Conservation (phyloP, 2,113 vertebrate species). For the Rhodinocichla rosea region DNA sequence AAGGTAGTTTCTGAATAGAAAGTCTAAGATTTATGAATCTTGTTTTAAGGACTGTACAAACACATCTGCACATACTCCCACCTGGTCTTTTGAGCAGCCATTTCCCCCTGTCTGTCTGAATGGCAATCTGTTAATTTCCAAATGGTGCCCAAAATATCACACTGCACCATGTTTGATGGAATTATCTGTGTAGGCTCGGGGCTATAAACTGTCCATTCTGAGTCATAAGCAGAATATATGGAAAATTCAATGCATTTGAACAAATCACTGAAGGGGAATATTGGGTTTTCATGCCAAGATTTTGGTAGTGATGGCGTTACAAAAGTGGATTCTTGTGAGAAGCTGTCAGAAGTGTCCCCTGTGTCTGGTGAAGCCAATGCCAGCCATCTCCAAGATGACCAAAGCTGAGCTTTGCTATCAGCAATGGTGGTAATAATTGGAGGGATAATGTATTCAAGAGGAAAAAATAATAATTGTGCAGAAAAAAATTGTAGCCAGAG, state of each 20-base stretch:
- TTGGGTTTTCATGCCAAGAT: neutral
- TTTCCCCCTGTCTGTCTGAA: neutral
- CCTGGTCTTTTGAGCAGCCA: neutral
- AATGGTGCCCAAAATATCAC: neutral
- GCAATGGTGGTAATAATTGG: neutral
- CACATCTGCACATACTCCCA: neutral
- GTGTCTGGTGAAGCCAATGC: neutral
- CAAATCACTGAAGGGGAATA: neutral
- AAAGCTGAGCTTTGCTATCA: neutral
- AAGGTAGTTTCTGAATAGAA: neutral
- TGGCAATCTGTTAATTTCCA: neutral
- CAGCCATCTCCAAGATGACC: neutral
- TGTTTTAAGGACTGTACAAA: neutral
- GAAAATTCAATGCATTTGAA: neutral
- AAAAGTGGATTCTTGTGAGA: neutral
- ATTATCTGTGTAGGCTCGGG: neutral
- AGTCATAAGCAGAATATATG: neutral
- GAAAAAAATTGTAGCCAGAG: neutral
- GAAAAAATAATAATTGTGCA: neutral
- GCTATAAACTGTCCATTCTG: neutral
- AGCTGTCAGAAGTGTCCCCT: neutral
- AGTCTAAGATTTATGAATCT: neutral
- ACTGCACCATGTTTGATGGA: neutral
- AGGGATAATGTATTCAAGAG: neutral
- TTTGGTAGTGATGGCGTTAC: neutral